These are phyloP conservation scores for Carassius carassius DNA, from an alignment of 2,113 vertebrate genomes.

Conservation along the genomic window DNA sequence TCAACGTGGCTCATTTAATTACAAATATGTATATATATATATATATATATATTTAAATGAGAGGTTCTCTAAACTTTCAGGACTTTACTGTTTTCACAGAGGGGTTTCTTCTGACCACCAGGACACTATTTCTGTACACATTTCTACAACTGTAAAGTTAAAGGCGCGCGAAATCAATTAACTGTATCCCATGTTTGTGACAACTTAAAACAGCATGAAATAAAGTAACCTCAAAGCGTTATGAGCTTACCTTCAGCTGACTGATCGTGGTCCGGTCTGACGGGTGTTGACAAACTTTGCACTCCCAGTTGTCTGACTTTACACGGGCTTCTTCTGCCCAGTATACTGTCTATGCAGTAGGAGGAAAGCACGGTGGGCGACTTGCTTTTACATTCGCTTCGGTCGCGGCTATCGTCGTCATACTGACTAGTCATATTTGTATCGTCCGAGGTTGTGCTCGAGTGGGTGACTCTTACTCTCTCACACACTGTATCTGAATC, in stretches of 20 bases:
- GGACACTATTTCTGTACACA: background rate
- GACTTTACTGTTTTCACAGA: background rate
- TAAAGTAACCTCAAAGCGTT: background rate
- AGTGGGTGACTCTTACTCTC: conserved; percentile 40
- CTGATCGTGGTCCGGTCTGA: conserved; percentile 84
- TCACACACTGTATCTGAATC: conserved; percentile 55
- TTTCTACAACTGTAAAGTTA: background rate
- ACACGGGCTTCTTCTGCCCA: conserved; percentile 95
- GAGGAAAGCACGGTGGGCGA: conserved; percentile 97
- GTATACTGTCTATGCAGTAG: conserved; percentile 98
- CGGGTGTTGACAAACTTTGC: conserved; percentile 82
- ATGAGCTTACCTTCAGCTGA: conserved; percentile 82
- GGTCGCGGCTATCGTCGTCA: conserved; percentile 89
- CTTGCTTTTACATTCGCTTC: conserved; percentile 93
- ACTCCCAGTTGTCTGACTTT: conserved; percentile 88
- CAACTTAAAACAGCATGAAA: background rate
- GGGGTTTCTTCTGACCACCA: background rate
- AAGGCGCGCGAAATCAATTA: background rate
- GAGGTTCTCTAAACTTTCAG: background rate
- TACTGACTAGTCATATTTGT: conserved; percentile 90
- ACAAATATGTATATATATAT: too few species aligned
- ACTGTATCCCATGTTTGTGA: background rate
- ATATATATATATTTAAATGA: too few species aligned
- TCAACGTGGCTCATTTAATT: background rate
- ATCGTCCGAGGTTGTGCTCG: conserved; percentile 41